These are phyloP conservation scores for Pyrocoelia pectoralis DNA, from an alignment of 2,888 invertebrate species.

Conservation along the genomic window DNA sequence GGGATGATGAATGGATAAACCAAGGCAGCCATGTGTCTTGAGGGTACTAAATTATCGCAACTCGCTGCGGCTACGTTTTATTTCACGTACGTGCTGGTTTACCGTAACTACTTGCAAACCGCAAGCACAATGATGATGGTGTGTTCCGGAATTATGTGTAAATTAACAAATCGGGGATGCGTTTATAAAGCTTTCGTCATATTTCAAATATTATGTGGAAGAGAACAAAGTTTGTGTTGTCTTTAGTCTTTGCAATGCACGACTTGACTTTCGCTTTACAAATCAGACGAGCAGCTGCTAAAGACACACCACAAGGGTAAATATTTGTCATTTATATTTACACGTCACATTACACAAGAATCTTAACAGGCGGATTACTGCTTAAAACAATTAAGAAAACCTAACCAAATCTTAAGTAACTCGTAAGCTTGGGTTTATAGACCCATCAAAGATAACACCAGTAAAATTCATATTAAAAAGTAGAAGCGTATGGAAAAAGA, in stretches of 20 bases:
- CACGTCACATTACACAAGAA: no score
- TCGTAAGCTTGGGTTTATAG: conserved; percentile 22
- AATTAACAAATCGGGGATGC: no score
- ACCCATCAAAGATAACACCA: conserved; percentile 24
- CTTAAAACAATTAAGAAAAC: no score
- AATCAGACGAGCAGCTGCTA: no score
- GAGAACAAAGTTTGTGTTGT: no score
- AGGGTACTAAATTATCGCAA: conserved; percentile 38
- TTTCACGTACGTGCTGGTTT: conserved; percentile 31
- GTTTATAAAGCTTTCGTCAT: no score
- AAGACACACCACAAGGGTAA: no score
- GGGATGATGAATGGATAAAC: conserved; percentile 38
- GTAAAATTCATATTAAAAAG: conserved; percentile 27
- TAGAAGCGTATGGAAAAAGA: conserved; percentile 17
- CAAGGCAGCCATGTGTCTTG: conserved; percentile 38
- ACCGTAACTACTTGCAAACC: conserved; percentile 33
- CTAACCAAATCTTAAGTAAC: conserved; percentile 13
- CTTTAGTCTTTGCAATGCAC: no score
- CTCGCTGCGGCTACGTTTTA: conserved; percentile 34
- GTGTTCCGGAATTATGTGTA: not conserved
- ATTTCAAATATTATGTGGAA: no score
- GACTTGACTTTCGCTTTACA: no score
- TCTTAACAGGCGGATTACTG: no score
- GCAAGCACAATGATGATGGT: conserved; percentile 26
- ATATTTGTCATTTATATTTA: no score